Percentiles rank a stretch among this genome's conserved stretches.
Conservation (phyloP, 2,797 vertebrate genomes). For the Lycodopsis pacificus region DNA sequence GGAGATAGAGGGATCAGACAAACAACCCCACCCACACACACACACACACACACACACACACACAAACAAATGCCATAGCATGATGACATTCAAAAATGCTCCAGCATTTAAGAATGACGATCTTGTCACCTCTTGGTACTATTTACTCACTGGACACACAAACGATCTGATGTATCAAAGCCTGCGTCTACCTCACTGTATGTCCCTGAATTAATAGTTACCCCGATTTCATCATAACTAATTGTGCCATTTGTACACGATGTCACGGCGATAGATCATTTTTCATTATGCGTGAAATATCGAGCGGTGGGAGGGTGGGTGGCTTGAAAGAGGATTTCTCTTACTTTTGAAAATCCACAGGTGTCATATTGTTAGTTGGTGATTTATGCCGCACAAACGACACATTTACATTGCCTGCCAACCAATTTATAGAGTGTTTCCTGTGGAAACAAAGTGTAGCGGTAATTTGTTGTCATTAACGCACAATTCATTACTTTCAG, state of each 20-base stretch:
- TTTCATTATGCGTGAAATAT: constrained; percentile 47
- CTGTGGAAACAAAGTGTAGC: constrained; percentile 55
- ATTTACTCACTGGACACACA: constrained; percentile 52
- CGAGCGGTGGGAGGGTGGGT: constrained; percentile 29
- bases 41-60: constrained; percentile 20
- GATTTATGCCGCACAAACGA: constrained; percentile 69
- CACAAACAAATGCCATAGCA: constrained; percentile 38
- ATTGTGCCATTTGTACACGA: constrained; percentile 59
- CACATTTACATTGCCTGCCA: constrained; percentile 67
- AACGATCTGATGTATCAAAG: constrained; percentile 35
- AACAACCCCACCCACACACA: constrained; percentile 47
- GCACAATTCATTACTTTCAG: constrained; percentile 60
- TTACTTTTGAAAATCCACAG: constrained; percentile 66
- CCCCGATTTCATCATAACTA: constrained; percentile 52
- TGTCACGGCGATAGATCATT: constrained; percentile 44
- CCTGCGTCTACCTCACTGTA: constrained; percentile 15
- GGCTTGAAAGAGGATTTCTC: constrained; percentile 49
- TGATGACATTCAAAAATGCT: constrained; percentile 58
- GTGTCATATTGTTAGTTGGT: constrained; percentile 59
- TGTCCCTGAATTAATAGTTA: constrained; percentile 48
- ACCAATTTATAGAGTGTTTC: constrained; percentile 63
- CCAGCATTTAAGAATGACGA: constrained; percentile 55
- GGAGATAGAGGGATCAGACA: constrained; percentile 75
- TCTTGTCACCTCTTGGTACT: constrained; percentile 42
- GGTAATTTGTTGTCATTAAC: constrained; percentile 67